phyloP scores from a whole-genome alignment of 2,797 vertebrate species.

The Nyctalus aviator region DNA sequence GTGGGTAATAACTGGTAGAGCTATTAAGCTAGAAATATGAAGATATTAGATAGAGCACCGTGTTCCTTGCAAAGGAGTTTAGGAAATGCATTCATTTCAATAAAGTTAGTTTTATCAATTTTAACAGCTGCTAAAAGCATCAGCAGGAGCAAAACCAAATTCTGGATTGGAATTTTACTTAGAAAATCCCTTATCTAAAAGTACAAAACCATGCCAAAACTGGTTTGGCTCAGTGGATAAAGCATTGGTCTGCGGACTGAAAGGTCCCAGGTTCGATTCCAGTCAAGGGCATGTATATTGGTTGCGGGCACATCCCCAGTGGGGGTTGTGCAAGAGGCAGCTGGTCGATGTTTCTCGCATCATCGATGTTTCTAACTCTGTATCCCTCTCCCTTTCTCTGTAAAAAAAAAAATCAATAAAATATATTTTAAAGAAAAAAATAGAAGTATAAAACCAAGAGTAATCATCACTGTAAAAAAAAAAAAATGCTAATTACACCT shows the following conservation, averaged over 20 bases:
- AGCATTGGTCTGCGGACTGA: too few species aligned
- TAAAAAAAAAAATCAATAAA: too few species aligned
- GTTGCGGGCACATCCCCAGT: too few species aligned
- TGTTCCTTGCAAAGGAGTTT: not conserved
- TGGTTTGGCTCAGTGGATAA: too few species aligned
- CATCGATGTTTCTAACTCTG: too few species aligned
- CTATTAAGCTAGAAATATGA: not conserved
- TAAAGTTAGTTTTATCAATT: not conserved
- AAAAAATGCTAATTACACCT: not conserved
- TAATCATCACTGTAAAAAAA: not conserved
- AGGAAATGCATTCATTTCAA: not conserved
- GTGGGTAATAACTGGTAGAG: conserved; percentile 66
- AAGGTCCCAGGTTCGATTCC: too few species aligned
- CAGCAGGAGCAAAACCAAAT: conserved; percentile 4
- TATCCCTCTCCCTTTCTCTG: too few species aligned
- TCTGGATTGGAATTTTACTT: conserved; percentile 6
- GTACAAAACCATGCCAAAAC: not conserved
- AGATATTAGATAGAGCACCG: not conserved
- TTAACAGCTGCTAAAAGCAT: conserved; percentile 1
- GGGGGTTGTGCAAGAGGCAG: too few species aligned
- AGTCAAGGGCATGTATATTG: too few species aligned
- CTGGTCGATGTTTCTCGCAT: too few species aligned
- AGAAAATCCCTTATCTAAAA: not conserved
- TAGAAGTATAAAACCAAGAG: not conserved
- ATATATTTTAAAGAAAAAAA: too few species aligned